Evolutionary conservation across 2,888 invertebrate genomes (phyloP), one percentile per base, ranked within the genome.

Genomic region (Synergus itoensis): DNA sequence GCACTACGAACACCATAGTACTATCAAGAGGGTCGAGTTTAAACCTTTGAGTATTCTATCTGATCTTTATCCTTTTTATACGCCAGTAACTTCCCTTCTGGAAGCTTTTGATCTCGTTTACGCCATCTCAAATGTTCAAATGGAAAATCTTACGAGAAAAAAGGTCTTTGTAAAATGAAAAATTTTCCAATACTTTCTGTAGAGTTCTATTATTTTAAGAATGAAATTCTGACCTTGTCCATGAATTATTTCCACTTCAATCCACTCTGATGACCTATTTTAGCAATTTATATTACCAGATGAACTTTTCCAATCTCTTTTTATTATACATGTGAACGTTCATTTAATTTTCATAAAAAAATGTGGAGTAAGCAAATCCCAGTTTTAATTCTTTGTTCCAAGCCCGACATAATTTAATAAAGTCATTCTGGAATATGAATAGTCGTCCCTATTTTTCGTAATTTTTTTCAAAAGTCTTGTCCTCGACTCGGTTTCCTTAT

Each of bases 1-100:
- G 18, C 73, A 73, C 73, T 53, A 36, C 48, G 11, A 53, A 36
- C 48, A 48, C 16, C 9, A 14, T 14, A 41, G 9, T 36, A 36
- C 64, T 64, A 64, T 64, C 40, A 64, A 64, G 36, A 69, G 45
- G 48, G 48, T 53, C 28, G 36, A 53, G 7, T 73, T 73, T 73
- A 16, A 73, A 73, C 53, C 36, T 40, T 40, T 12, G 53, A 57
- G 48, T 73, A 36, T 36, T 53, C 73, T 36, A 40, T 73, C 9
- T 36, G 73, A 53, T 21, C 62, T 14, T 21, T 62, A 53, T 21
- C 62, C 28, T 21, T 62, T 62, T 62, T 62, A 62, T 62, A 28
- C 1, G 28, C 62, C 28, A 62, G 28, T 28, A 28, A 21, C 14
- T 62, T 62, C 11, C 7, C 28, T 62, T 7, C 62, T 14, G 28